These are phyloP conservation scores for Perodicticus potto DNA, from an alignment of 2,797 vertebrate species.

Conservation along the genomic window DNA sequence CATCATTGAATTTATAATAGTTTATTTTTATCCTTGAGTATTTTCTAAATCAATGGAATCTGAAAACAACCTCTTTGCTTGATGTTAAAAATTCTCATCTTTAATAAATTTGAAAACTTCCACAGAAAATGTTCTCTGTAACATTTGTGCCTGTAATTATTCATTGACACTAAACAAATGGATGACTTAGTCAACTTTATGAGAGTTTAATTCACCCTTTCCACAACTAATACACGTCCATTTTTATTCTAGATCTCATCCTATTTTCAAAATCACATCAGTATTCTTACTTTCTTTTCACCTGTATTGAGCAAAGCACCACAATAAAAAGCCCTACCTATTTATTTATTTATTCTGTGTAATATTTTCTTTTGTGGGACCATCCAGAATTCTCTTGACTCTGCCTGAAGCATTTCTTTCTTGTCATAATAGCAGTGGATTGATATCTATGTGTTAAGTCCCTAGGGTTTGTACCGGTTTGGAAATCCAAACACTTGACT, in stretches of 20 bases:
- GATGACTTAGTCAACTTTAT: not conserved
- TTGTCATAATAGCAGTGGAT: conserved; percentile 22
- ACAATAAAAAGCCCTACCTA: not conserved
- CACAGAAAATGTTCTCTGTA: not conserved
- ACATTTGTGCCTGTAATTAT: not conserved
- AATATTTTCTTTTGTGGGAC: conserved; percentile 15
- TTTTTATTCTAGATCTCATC: not conserved
- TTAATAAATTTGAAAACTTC: not conserved
- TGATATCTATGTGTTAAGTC: conserved; percentile 20
- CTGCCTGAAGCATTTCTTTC: conserved; percentile 46
- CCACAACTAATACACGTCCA: not conserved
- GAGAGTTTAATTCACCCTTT: not conserved
- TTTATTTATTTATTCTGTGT: conserved; percentile 36
- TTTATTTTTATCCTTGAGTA: not conserved
- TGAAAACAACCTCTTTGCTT: not conserved
- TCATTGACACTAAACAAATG: not conserved
- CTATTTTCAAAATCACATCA: not conserved
- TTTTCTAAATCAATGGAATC: not conserved
- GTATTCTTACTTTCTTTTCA: conserved; percentile 14
- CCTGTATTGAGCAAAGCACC: not conserved
- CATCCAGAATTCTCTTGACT: conserved; percentile 33
- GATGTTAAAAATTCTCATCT: not conserved
- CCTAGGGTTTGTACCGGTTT: conserved; percentile 39
- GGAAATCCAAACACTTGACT: conserved; percentile 64
- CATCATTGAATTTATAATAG: not conserved